Evolutionary conservation across 2,113 vertebrate genomes (phyloP), one percentile per base, ranked within the genome.

Genomic region (Thinocorus orbignyianus): DNA sequence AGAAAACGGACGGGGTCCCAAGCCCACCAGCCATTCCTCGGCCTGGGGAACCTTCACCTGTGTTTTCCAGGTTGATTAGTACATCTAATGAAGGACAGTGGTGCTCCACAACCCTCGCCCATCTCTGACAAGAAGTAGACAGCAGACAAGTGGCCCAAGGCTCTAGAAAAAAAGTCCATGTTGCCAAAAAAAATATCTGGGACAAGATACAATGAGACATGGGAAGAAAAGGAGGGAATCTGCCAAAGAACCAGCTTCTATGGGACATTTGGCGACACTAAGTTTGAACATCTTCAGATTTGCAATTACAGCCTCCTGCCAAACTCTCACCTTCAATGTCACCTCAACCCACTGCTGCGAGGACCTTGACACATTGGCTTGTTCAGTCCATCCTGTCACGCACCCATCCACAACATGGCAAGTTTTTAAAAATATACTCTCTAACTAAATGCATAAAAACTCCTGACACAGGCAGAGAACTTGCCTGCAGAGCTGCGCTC

Each of bases 251-350:
- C 37, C 42, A 37, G 22, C 33, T 44, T 26, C 54, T 35, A 3
- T 2, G 22, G 37, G 61, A 28, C 26, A 33, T 64, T 14, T 37
- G 30, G 20, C 0, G 1, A 57, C 42, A 15, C 28, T 24, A 39
- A 28, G 54, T 18, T 41, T 39, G 72, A 68, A 33, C 42, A 44
- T 17, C 64, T 55, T 33, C 23, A 37, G 49, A 35, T 20, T 6
- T 48, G 30, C n/a, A 24, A 14, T 35, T 22, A 39, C 46, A 61
- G 5, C 15, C 35, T 26, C 20, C 48, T 51, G 71, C 28, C 41
- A 60, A 77, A 28, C 31, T 25, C 60, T 61, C 41, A 11, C 61
- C 74, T 39, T 19, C 11, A 15, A 30, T 2, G 1, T 17, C 20
- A 85, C 5, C 37, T 57, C 62, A n/a, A 70, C 26, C 17, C 18